phyloP scores from a whole-genome alignment of 2,888 invertebrate species.

The Pyrrhosoma nymphula region DNA sequence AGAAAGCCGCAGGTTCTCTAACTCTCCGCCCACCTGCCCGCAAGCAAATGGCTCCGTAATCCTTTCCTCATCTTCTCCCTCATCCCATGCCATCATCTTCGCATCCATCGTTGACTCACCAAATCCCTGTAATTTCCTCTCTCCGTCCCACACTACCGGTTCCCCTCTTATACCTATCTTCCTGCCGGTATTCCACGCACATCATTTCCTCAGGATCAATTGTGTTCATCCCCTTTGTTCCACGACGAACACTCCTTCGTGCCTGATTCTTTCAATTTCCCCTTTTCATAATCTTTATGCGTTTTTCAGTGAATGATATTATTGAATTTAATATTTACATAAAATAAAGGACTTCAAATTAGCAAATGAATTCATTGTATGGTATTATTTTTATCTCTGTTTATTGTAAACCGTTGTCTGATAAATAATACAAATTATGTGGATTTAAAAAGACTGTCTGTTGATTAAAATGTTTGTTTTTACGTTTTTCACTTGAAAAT shows the following conservation, averaged over 20 bases:
- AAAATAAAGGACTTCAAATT: no score
- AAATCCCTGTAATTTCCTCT: constrained; percentile 5
- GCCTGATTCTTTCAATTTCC: not conserved
- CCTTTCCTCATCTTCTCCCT: not conserved
- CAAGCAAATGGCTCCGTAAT: not conserved
- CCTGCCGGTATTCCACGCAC: not conserved
- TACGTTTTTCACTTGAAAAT: no score
- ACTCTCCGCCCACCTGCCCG: not conserved
- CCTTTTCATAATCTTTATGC: not conserved
- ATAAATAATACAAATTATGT: no score
- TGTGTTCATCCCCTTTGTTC: not conserved
- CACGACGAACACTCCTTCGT: not conserved
- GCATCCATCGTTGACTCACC: constrained; percentile 23
- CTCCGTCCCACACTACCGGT: not conserved
- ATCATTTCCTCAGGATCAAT: not conserved
- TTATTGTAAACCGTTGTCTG: no score
- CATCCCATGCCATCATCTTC: not conserved
- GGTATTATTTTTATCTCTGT: no score
- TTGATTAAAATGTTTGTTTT: no score
- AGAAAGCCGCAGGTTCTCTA: no score
- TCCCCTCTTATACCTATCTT: not conserved
- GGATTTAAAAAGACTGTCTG: no score
- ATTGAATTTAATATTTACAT: no score
- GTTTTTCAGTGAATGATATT: not conserved
- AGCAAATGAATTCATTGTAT: no score